A percentile compares a stretch with the other conserved stretches of the same genome.
phyloP scores from a whole-genome alignment of 2,888 invertebrate species.

The Ochropleura leucogaster region DNA sequence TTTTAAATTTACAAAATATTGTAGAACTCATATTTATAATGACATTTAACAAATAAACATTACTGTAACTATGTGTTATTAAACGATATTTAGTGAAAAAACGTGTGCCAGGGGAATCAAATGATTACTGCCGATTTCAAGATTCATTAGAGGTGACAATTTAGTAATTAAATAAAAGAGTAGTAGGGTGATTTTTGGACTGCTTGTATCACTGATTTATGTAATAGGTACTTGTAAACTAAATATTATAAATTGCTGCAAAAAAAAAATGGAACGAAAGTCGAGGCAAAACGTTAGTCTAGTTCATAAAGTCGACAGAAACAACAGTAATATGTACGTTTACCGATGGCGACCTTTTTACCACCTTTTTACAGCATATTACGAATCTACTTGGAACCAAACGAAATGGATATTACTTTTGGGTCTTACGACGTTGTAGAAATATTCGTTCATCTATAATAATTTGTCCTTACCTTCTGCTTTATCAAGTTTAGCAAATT shows the following conservation, averaged over 20 bases:
- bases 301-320: constrained; percentile 33
- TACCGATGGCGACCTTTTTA: constrained; percentile 57
- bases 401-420: constrained; percentile 50
- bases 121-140: too few relatives aligned
- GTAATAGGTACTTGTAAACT: neutral
- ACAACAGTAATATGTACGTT: constrained; percentile 52
- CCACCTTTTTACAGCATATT: constrained; percentile 64
- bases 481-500: neutral
- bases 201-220: neutral
- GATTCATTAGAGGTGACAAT: too few relatives aligned
- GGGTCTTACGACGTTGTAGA: constrained; percentile 41
- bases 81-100: too few relatives aligned
- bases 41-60: too few relatives aligned
- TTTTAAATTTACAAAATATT: too few relatives aligned
- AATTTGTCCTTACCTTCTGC: constrained; percentile 14
- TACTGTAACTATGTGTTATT: too few relatives aligned
- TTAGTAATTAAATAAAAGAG: too few relatives aligned
- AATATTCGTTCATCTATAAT: constrained; percentile 38
- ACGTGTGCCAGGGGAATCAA: too few relatives aligned
- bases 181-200: neutral
- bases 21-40: too few relatives aligned
- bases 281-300: constrained; percentile 14
- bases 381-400: constrained; percentile 50
- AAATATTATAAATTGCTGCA: too few relatives aligned
- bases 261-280: constrained; percentile 19